phyloP scores from a whole-genome alignment of 2,888 invertebrate genomes.

The Camptogramma bilineatum region DNA sequence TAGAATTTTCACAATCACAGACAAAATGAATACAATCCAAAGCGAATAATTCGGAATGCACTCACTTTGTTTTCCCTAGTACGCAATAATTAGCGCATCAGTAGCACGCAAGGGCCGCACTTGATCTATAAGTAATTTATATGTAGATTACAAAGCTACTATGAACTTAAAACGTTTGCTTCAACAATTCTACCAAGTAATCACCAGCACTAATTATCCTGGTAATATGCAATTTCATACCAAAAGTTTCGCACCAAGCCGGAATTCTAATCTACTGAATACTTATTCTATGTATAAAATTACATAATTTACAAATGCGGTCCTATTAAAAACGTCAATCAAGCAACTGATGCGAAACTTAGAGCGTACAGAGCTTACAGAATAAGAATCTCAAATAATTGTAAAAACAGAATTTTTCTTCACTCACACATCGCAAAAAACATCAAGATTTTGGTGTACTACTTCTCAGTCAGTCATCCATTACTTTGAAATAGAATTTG shows the following conservation, averaged over 20 bases:
- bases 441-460: conserved; percentile 43
- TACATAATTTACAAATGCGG: conserved; percentile 25
- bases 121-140: conserved; percentile 13
- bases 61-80: conserved; percentile 61
- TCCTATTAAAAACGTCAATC: conserved; percentile 17
- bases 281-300: conserved; percentile 22
- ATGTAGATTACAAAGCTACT: conserved; percentile 5
- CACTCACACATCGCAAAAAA: neutral
- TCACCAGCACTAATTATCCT: conserved; percentile 5
- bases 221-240: conserved; percentile 5
- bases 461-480: conserved; percentile 36
- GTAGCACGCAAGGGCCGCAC: conserved; percentile 28
- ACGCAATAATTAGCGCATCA: conserved; percentile 34
- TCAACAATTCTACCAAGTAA: conserved; percentile 7
- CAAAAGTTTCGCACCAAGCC: conserved; percentile 24
- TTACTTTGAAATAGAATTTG: conserved; percentile 32
- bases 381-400: conserved; percentile 66
- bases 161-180: conserved; percentile 1
- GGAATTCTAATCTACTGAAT: conserved; percentile 30
- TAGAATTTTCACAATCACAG: conserved; percentile 51
- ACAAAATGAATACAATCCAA: conserved; percentile 71
- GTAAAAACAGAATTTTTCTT: conserved; percentile 56
- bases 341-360: conserved; percentile 38
- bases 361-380: conserved; percentile 36
- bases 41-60: conserved; percentile 52